Base-by-base conservation (phyloP, 2,888 invertebrate species). In the Cataglyphis rosenhaueri region DNA sequence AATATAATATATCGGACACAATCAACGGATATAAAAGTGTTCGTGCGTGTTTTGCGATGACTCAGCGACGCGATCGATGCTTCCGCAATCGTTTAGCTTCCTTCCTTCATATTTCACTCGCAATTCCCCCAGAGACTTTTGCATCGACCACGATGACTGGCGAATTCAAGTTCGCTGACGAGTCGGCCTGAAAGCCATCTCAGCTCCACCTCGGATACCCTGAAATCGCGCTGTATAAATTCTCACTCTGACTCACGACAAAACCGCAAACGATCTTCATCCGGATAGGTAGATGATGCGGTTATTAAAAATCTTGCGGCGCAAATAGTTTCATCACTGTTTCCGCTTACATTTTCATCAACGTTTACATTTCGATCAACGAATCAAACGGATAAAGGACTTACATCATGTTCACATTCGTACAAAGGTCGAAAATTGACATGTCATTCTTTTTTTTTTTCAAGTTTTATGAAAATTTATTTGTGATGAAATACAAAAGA, bases 71-170 rank as follows among this genome's bases (percentile, higher is more conserved):
- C 57, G 70, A 84, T 66, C 81, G 74, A 84, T 74, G 59, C 64
- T 75, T 65, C 32, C 81, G 73, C 64, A 82, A 84, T 86, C 64
- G 73, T 86, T 76, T 55, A 68, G 29, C 29, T 29, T 29, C 35
- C 71, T 57, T 75, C 15, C 48, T 78, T 82, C 68, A n/a, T 78
- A 78, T 81, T 86, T 78, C 73, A 41, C 62, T 70, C 18, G 32
- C 1, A 81, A 82, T 85, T 83, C 73, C 62, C 21, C 62, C 57
- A 68, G 4, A 41, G 9, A 65, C 57, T 70, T 82, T 12, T 32
- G 44, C 21, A 18, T 12, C 52, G 59, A 73, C 81, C 79, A 21
- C 81, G 35, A 81, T 79, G 73, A 82, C 74, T 52, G 62, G 59
- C 61, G 48, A 78, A 73, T 83, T 86, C 71, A 32, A 65, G 52